Conservation (phyloP, 1,140 invertebrate genomes). For the Drosophila erecta region DNA sequence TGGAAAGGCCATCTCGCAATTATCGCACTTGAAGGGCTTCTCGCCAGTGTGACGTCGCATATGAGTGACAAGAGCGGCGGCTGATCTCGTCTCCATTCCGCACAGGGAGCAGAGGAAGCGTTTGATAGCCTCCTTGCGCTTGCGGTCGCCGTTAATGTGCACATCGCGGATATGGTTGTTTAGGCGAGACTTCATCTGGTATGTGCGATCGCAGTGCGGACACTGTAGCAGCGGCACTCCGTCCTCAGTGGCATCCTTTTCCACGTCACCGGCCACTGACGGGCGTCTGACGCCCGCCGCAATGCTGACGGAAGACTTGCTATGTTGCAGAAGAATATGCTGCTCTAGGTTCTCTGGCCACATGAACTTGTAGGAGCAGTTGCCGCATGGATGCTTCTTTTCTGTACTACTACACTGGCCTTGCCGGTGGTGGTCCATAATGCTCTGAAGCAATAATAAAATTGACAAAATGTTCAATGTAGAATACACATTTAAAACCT, state of each 20-base stretch:
- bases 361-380: constrained; percentile 85
- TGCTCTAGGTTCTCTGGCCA: constrained; percentile 85
- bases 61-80: constrained; percentile 87
- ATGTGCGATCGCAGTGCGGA: constrained; percentile 70
- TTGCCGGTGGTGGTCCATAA: constrained; percentile 70
- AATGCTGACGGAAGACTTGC: constrained; percentile 68
- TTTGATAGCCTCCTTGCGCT: constrained; percentile 70
- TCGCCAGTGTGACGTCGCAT: constrained; percentile 85
- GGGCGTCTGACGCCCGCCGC: neutral
- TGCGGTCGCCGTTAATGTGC: constrained; percentile 71
- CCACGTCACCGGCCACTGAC: constrained; percentile 54
- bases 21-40: constrained; percentile 75
- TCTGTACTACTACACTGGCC: constrained; percentile 67
- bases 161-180: constrained; percentile 74
- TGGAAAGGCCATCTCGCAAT: constrained; percentile 74
- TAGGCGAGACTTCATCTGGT: constrained; percentile 70
- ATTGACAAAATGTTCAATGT: neutral
- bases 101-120: constrained; percentile 86
- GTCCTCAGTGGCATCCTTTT: constrained; percentile 55
- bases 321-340: constrained; percentile 84
- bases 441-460: constrained; percentile 42
- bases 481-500: neutral
- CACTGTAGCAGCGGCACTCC: constrained; percentile 79
- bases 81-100: constrained; percentile 86
- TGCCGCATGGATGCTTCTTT: constrained; percentile 83